phyloP scores from a whole-genome alignment of 64 coral and sea anemone genomes.

The Stichodactyla helianthus region DNA sequence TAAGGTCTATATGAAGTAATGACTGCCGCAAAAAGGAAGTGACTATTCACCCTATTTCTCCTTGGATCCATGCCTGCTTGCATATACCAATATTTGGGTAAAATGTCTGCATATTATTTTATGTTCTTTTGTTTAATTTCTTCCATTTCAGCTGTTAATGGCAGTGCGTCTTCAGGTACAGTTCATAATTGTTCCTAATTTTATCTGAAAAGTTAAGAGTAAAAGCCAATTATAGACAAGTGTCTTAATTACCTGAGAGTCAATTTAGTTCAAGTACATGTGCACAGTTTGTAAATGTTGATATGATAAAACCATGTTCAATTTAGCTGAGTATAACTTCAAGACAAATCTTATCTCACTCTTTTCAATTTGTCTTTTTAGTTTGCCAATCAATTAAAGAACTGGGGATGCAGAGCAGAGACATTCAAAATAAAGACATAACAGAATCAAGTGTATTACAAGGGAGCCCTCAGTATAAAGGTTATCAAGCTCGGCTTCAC shows the following conservation, averaged over 20 bases:
- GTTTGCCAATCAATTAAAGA: neutral
- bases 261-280: neutral
- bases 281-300: neutral
- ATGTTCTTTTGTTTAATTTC: neutral
- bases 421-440: slow-evolving; percentile 25
- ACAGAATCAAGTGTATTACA: slow-evolving; percentile 16
- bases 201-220: neutral
- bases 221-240: neutral
- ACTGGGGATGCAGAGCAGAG: slow-evolving; percentile 16
- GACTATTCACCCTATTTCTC: no score
- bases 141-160: neutral
- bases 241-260: neutral
- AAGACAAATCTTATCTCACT: neutral
- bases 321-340: neutral
- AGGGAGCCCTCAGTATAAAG: neutral
- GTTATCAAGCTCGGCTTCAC: slow-evolving; percentile 3
- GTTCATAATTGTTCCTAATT: neutral
- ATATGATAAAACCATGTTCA: neutral
- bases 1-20: no score
- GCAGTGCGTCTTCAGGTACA: neutral
- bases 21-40: no score
- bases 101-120: no score
- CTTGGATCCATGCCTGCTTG: no score
- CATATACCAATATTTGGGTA: no score
- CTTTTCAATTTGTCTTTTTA: neutral